Evolutionary conservation across 2,888 invertebrate species (phyloP), one percentile per base, ranked within the genome.

Genomic region (Hemaris fuciformis): DNA sequence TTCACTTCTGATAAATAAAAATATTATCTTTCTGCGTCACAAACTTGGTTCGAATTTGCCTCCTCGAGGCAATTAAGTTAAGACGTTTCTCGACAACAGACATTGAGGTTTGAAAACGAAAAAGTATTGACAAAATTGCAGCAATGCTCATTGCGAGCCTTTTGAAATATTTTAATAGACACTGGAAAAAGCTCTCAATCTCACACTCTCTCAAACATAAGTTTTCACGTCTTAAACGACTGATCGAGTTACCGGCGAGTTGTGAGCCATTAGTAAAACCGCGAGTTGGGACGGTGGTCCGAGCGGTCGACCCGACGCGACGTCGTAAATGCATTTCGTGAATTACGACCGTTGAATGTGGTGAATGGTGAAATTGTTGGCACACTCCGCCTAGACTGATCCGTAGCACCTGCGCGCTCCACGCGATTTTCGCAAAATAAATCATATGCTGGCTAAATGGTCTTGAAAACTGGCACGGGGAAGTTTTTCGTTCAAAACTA

Each of bases 261-360:
- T 61, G 3, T 6, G 8, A 4, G 15, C 31, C 64, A 58, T 15
- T 73, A 66, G 77, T 78, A 73, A 42, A 27, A 57, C 53, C 27
- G 18, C 65, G 69, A 66, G 73, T 74, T 78, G 73, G 68, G 70
- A 63, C 67, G 61, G 63, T 65, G 65, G 71, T 71, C 67, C 66
- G 67, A 48, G 62, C 65, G 73, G 72, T 69, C 64, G 69, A 69
- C 69, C 62, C 43, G 64, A 67, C 71, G 62, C 58, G 65, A 66
- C 62, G 68, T 68, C 75, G 76, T 78, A 84, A 87, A 86, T 86
- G 86, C 83, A 85, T 87, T 88, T 86, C 77, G 83, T 84, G 86
- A 87, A 82, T 86, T 86, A 89, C 86, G 79, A 71, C 70, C 72
- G 57, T 68, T 67, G 73, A 80, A 83, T 81, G 83, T 82, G 85